Base-by-base conservation (phyloP, 2,888 invertebrate species). In the Leucania comma region DNA sequence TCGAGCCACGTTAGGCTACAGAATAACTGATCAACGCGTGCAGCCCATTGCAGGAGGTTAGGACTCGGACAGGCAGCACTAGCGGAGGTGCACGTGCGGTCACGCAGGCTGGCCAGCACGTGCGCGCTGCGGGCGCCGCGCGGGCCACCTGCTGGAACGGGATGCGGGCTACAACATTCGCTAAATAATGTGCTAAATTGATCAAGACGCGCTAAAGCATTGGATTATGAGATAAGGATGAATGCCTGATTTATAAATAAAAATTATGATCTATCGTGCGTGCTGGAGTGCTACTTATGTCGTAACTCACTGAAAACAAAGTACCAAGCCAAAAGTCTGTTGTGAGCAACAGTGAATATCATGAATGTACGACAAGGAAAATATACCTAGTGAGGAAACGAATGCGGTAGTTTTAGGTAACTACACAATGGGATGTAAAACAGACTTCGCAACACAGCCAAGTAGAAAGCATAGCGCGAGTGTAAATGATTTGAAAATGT, bases 101-200 rank as follows among this genome's bases (percentile, higher is more conserved):
- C 68, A 22, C 38, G 53, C 6, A 22, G 29, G 69, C 63, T 22
- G 79, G 50, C 50, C 59, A 61, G 54, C 68, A 69, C 68, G 76
- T 62, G 64, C 38, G 58, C 50, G 24, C 26, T 20, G 12, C 57
- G 26, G 20, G 58, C 60, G 66, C 63, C 46, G 65, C 54, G 26
- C 65, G 66, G 14, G 24, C 32, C 38, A 48, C 56, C 42, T 26
- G 32, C 38, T 42, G 72, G 53, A 62, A 66, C 78, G 72, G 53
- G 65, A 65, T 80, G 79, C 78, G 75, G 75, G 29, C 32, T 22
- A 35, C 26, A 12, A n/a, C 70, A 12, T 29, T 35, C 42, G 48
- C 64, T 64, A 26, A 17, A 8, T 35, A 1, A 22, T 17, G 26
- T 2, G 29, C 64, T 26, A 4, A n/a, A 24, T 48, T 35, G 10